Base-by-base conservation (phyloP, 2,888 invertebrate genomes). In the Zaprionus bogoriensis region DNA sequence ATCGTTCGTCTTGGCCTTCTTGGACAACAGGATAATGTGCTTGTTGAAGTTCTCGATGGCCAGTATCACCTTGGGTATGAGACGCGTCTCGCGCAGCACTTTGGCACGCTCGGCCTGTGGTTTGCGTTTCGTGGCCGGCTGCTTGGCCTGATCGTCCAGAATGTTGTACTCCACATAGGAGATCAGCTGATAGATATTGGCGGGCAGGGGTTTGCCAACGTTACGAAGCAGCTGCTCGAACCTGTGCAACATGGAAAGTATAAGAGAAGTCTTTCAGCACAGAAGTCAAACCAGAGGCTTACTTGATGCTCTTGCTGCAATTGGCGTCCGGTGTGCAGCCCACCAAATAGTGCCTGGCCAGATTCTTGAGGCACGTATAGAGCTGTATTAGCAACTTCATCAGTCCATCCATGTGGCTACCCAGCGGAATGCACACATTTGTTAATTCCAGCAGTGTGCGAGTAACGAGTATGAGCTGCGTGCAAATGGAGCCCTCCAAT, bases 11-110 rank as follows among this genome's bases (percentile, higher is more conserved):
- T 92, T 92, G 1, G 93, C 92, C 85, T 93, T 94, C 62, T 93
- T 93, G 1, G 92, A 92, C 28, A 94, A 88, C 28, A 92, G 83
- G 42, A 93, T 92, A 12, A 94, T 92, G 14, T 32, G 32, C 32
- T 32, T 32, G 14, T 32, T 32, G 71, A 94, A 94, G 70, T 92
- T 92, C 89, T 94, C 94, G 44, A 94, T 92, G 76, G 93, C 93
- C 64, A 92, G 92, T 20, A 94, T 92, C 0, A 94, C 91, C 77
- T 92, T 93, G 2, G 94, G 94, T 79, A 94, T 93, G 22, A 92
- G 89, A 74, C 92, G 92, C 0, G 93, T 93, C 88, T 94, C 93
- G 30, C 92, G 91, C 27, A 94, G 85, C 19, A 94, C 92, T 89
- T 92, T 93, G 6, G 91, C 92, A 48, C 91, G 90, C 58, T 91